Evolutionary conservation across 2,113 vertebrate genomes (phyloP).

Genomic region (Felis chaus): DNA sequence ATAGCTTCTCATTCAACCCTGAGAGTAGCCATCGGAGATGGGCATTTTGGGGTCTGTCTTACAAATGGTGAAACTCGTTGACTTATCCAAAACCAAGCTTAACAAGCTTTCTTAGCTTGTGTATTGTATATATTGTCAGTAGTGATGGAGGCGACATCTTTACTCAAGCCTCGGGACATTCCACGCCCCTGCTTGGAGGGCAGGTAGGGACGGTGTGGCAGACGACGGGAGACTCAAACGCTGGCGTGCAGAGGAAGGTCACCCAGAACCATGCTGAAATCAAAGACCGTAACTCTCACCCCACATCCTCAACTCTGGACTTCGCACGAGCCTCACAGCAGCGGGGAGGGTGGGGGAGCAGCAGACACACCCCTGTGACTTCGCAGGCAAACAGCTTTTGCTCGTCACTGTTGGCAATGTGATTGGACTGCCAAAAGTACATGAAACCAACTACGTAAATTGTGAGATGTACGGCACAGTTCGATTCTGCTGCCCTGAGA

Average conservation of each 20-base stretch:
- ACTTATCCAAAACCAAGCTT: neutral
- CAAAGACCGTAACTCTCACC: neutral
- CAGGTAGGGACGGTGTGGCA: fast-evolving
- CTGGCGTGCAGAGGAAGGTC: neutral
- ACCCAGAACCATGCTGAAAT: neutral
- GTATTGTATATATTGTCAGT: too few relatives aligned
- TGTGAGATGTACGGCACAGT: neutral
- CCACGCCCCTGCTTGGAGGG: neutral
- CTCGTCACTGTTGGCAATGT: neutral
- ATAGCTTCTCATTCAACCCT: neutral
- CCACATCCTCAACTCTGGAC: neutral
- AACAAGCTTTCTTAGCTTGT: neutral
- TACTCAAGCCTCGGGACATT: neutral
- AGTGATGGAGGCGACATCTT: neutral
- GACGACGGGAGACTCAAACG: neutral
- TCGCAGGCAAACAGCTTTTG: neutral
- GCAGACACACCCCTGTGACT: neutral
- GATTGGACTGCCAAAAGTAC: neutral
- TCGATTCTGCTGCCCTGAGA: neutral
- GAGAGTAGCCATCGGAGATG: neutral
- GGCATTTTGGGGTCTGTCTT: neutral
- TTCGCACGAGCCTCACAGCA: too few relatives aligned
- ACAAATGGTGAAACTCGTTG: neutral
- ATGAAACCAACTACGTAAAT: neutral
- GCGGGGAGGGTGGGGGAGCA: too few relatives aligned